These are phyloP conservation scores for Palaemon carinicauda DNA, from an alignment of 1,140 invertebrate genomes.

Conservation along the genomic window DNA sequence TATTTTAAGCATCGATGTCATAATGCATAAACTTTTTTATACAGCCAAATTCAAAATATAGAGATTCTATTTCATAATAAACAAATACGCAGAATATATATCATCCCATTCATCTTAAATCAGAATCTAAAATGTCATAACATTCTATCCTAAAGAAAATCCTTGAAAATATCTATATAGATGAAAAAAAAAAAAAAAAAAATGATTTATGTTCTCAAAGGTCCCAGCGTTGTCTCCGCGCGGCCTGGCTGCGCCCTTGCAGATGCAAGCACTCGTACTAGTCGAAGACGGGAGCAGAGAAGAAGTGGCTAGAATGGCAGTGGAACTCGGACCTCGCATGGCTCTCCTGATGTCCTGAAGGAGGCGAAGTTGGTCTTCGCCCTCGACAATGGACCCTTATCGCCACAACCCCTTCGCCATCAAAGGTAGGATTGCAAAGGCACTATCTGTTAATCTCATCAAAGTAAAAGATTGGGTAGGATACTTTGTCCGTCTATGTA, in stretches of 20 bases:
- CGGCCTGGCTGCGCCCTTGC: background rate
- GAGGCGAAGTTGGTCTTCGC: constrained; percentile 16
- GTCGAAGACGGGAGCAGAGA: background rate
- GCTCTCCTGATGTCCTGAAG: constrained; percentile 34
- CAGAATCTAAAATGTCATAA: too few relatives aligned
- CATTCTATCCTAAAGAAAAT: too few relatives aligned
- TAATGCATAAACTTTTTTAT: too few relatives aligned
- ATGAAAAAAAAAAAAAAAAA: too few relatives aligned
- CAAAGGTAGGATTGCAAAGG: background rate
- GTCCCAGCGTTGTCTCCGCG: background rate
- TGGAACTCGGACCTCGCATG: constrained; percentile 31
- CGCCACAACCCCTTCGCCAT: constrained; percentile 15
- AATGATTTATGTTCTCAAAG: background rate
- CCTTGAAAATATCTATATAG: too few relatives aligned
- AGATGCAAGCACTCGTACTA: constrained; percentile 11
- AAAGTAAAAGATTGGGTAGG: too few relatives aligned
- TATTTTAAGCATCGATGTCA: too few relatives aligned
- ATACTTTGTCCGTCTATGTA: background rate
- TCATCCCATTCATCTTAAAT: too few relatives aligned
- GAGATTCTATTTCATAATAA: too few relatives aligned
- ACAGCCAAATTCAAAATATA: too few relatives aligned
- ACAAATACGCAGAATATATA: too few relatives aligned
- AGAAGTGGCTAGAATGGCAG: background rate
- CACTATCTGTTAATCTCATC: background rate
- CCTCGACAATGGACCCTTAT: constrained; percentile 25